Conservation (phyloP, 1,140 invertebrate genomes). For the Phymastichus coffea region DNA sequence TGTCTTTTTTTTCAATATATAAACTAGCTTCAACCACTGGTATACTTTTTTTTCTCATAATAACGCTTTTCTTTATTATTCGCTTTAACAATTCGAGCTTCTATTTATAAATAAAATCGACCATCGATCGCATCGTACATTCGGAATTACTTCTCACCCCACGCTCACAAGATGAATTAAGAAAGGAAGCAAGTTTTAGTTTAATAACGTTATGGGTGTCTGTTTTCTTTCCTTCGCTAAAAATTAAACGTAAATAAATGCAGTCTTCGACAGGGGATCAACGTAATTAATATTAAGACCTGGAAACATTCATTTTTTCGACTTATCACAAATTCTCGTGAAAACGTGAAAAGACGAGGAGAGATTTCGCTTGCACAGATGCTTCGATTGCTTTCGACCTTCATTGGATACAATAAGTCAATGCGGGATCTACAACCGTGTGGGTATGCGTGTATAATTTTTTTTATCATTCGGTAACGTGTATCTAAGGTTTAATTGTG, state of each 20-base stretch:
- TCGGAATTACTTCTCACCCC: conserved; percentile 20
- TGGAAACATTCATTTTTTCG: too few species aligned
- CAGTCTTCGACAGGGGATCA: conserved; percentile 1
- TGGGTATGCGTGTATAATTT: neutral
- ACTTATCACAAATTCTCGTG: conserved; percentile 19
- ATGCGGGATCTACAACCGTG: neutral
- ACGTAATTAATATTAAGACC: too few species aligned
- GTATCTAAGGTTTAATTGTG: conserved; percentile 22
- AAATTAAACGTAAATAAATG: conserved; percentile 28
- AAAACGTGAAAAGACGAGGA: neutral
- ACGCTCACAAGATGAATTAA: neutral
- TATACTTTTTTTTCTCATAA: conserved; percentile 32
- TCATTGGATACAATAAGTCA: conserved; percentile 18
- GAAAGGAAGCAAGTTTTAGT: too few species aligned
- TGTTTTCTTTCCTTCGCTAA: too few species aligned
- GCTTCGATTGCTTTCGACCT: conserved; percentile 11
- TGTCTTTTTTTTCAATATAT: conserved; percentile 16
- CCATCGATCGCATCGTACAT: conserved; percentile 21
- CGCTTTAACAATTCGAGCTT: conserved; percentile 17
- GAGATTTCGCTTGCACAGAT: conserved; percentile 5
- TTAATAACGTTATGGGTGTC: too few species aligned
- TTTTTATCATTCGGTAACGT: conserved; percentile 6
- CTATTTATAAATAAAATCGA: conserved; percentile 24
- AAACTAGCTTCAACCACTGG: conserved; percentile 40
- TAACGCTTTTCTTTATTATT: conserved; percentile 21